Conservation (phyloP, 1,140 invertebrate species). For the Leptinotarsa defecta region DNA sequence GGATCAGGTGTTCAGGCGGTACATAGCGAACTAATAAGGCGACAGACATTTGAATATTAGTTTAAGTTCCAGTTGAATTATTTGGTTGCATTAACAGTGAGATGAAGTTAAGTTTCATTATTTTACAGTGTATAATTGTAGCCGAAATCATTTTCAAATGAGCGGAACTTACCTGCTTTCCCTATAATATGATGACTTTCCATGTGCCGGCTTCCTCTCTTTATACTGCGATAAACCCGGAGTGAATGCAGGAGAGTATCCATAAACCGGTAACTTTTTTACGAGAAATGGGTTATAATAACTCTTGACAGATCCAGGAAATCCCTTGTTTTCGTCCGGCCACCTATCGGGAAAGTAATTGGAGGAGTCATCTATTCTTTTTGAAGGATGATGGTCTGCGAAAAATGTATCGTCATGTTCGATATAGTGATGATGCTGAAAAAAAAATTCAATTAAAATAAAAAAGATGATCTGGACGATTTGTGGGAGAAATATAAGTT, state of each 20-base stretch:
- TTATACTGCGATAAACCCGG: background rate
- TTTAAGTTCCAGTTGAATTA: no score
- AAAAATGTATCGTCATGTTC: background rate
- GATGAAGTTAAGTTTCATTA: no score
- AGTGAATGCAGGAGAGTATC: background rate
- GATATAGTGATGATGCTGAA: slow-evolving; percentile 12
- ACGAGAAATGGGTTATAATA: slow-evolving; percentile 7
- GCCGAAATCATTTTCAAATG: no score
- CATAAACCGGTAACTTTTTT: background rate
- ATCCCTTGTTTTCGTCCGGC: background rate
- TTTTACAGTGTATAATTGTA: no score
- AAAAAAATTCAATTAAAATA: background rate
- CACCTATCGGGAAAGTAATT: slow-evolving; percentile 9
- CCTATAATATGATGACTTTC: background rate
- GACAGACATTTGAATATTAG: no score
- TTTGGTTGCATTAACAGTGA: no score
- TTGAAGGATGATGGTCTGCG: slow-evolving; percentile 8
- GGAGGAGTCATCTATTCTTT: background rate
- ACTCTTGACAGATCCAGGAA: slow-evolving; percentile 18
- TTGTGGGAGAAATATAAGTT: no score
- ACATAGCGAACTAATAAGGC: no score
- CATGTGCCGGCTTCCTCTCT: background rate
- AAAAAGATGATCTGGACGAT: no score
- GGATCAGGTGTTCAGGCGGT: no score
- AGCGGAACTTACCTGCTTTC: background rate